Evolutionary conservation across 2,797 vertebrate species (phyloP).

Genomic region (Tokudaia muenninki): DNA sequence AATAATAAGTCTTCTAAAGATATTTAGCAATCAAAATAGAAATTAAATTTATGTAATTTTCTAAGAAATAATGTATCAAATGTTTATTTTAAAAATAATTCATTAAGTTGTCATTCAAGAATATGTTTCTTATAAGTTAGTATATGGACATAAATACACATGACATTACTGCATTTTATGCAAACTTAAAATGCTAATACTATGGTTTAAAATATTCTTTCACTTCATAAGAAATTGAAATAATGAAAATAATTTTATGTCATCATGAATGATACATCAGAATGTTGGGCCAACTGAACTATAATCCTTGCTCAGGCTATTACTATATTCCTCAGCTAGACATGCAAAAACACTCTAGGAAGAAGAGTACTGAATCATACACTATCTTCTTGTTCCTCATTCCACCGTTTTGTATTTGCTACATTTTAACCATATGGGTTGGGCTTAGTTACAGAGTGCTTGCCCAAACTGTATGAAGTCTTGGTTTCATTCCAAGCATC

Average conservation of each 20-base stretch:
- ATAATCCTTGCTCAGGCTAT: neutral
- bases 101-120: neutral
- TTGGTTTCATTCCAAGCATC: neutral
- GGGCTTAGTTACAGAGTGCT: neutral
- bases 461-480: neutral
- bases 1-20: neutral
- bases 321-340: neutral
- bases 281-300: neutral
- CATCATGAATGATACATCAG: neutral
- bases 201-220: neutral
- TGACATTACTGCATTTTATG: neutral
- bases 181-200: neutral
- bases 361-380: neutral
- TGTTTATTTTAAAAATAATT: neutral
- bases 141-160: neutral
- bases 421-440: slow-evolving; percentile 23
- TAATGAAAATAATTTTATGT: neutral
- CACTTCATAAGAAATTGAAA: neutral
- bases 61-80: neutral
- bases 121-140: neutral
- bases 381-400: neutral
- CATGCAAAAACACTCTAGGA: neutral
- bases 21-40: neutral
- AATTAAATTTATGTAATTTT: neutral
- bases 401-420: neutral